Conservation (phyloP, 2,888 invertebrate genomes). For the Zaprionus bogoriensis region DNA sequence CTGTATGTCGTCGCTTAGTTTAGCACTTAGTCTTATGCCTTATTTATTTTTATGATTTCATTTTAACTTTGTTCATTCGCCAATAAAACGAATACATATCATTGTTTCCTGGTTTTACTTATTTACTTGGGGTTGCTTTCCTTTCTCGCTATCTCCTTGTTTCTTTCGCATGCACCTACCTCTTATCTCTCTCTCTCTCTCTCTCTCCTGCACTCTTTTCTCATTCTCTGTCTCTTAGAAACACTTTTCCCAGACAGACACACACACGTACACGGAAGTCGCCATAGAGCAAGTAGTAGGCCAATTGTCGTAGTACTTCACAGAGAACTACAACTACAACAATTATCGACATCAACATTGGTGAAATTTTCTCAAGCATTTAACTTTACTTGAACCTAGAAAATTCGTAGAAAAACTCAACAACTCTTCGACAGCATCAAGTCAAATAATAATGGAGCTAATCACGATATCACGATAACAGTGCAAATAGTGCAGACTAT, state of each 20-base stretch:
- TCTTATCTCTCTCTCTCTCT: neutral
- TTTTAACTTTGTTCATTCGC: conserved; percentile 23
- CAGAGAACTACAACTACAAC: too few relatives aligned
- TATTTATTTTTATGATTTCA: neutral
- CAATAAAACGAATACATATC: conserved; percentile 70
- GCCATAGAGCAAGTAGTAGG: conserved; percentile 37
- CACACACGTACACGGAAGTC: conserved; percentile 17
- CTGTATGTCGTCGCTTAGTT: conserved; percentile 18
- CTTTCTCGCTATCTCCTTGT: neutral
- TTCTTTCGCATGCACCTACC: neutral
- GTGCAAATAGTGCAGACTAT: conserved; percentile 48
- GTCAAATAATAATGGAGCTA: conserved; percentile 13
- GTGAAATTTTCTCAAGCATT: conserved; percentile 58
- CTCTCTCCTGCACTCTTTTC: neutral
- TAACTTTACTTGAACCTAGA: conserved; percentile 30
- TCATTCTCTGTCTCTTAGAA: conserved; percentile 1
- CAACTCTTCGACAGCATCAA: conserved; percentile 36
- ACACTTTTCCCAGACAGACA: conserved; percentile 2
- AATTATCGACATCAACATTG: conserved; percentile 60
- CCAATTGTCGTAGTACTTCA: conserved; percentile 42
- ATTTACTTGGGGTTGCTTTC: conserved; percentile 7
- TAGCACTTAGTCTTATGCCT: conserved; percentile 16
- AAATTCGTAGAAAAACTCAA: conserved; percentile 37
- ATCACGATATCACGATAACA: conserved; percentile 10
- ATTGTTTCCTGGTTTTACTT: conserved; percentile 51